Evolutionary conservation across 2,797 vertebrate genomes (phyloP), one percentile per base, ranked within the genome.

Genomic region (Gephyroberyx darwinii): DNA sequence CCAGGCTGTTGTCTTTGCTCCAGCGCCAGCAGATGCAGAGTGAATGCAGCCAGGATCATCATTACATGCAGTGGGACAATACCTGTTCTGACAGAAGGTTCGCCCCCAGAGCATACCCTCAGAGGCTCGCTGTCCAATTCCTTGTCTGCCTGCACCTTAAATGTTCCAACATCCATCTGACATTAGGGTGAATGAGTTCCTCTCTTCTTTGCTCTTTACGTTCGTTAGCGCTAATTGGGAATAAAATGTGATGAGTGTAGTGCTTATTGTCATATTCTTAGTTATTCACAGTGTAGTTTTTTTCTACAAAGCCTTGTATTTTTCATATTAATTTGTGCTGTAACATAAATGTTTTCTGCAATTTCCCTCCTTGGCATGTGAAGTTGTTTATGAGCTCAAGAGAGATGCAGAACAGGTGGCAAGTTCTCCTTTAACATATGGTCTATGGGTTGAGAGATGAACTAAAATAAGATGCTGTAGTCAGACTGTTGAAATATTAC

Each of bases 41-140:
- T 67, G 14, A 43, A 43, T 43, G 74, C 73, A 71, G 76, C 80
- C 69, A 54, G 67, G 65, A 64, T 65, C 35, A 16, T 72, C 77
- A 66, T 75, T 69, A 64, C 55, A 61, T 48, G 62, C 59, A 76
- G 52, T 0, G n/a, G 77, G 74, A 81, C 47, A 1, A 83, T 86
- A 84, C 75, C 74, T 81, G 77, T 77, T 84, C 77, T 82, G 80
- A 88, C 84, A 86, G 85, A 75, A 74, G 71, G 75, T 72, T 80
- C 8, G 12, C 47, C 74, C 69, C 66, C 48, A 54, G 54, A 81
- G 71, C 69, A 56, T 41, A 64, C 74, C 56, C 73, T 83, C 80
- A 84, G 69, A 85, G 59, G 68, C 62, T 80, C 5, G 13, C 78
- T 80, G 80, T 84, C 77, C 74, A 65, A 26, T 59, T 75, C 73